A percentile compares a stretch with the other conserved stretches of the same genome.
phyloP scores from a whole-genome alignment of 92 coral and sea anemone genomes.

The Epizoanthus illoricatus region DNA sequence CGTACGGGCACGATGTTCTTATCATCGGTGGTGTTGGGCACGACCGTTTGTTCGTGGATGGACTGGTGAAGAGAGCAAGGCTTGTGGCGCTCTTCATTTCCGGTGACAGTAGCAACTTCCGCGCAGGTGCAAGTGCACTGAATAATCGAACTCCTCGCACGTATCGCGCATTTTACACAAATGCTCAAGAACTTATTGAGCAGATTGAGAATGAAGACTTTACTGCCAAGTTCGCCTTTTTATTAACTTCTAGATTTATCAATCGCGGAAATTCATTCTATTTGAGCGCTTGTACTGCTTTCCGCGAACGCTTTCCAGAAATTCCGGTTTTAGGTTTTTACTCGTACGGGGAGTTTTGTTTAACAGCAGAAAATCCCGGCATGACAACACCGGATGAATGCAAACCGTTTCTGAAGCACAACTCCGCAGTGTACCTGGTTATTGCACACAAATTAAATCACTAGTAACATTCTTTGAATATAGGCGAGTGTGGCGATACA shows the following conservation, averaged over 20 bases:
- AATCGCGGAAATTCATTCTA: constrained; percentile 94
- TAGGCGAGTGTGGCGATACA: no score
- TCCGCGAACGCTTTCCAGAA: constrained; percentile 65
- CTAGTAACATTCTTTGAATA: neutral
- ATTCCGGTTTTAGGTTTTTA: constrained; percentile 80
- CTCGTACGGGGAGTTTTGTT: constrained; percentile 93
- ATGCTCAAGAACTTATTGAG: constrained; percentile 68
- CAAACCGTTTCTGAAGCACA: constrained; percentile 80
- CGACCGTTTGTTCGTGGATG: constrained; percentile 94
- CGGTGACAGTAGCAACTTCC: constrained; percentile 63
- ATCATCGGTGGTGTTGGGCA: constrained; percentile 95
- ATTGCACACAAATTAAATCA: constrained; percentile 61
- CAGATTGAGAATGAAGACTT: constrained; percentile 63
- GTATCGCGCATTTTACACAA: constrained; percentile 78
- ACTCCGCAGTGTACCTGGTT: constrained; percentile 85
- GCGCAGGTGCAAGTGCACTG: constrained; percentile 90
- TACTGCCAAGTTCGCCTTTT: constrained; percentile 68
- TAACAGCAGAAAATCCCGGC: constrained; percentile 71
- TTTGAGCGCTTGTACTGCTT: constrained; percentile 85
- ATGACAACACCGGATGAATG: constrained; percentile 64
- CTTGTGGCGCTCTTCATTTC: constrained; percentile 79
- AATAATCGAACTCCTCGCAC: constrained; percentile 71
- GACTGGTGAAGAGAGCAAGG: constrained; percentile 83
- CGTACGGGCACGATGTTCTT: constrained; percentile 84
- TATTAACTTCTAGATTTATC: constrained; percentile 90